Evolutionary conservation across 2,113 vertebrate genomes (phyloP).

Genomic region (Ellobius talpinus): DNA sequence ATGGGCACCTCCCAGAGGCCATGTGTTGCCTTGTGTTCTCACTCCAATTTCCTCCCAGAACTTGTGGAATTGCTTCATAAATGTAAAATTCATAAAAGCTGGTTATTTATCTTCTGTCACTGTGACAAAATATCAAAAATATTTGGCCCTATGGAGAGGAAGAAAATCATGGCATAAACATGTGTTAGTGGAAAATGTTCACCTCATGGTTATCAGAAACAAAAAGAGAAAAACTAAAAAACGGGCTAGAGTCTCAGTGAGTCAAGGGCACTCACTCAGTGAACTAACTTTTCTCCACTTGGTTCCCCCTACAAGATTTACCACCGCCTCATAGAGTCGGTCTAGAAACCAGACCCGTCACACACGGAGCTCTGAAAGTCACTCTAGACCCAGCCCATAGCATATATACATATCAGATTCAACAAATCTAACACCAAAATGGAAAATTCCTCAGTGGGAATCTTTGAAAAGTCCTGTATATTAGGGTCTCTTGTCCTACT

Average conservation of each 20-base stretch:
- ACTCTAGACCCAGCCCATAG: background rate
- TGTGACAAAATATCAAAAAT: background rate
- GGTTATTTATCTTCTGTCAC: background rate
- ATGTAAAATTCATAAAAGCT: background rate
- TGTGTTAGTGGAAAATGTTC: background rate
- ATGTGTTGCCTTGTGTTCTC: background rate
- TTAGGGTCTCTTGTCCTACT: background rate
- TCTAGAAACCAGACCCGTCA: background rate
- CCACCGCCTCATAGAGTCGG: too few relatives aligned
- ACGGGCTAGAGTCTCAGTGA: background rate
- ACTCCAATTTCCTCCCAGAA: background rate
- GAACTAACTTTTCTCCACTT: background rate
- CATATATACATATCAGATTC: background rate
- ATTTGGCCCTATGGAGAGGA: background rate
- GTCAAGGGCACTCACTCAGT: background rate
- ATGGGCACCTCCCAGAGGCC: background rate
- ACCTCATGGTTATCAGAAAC: background rate
- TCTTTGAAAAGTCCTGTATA: background rate
- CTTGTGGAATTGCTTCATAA: background rate
- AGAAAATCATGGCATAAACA: background rate
- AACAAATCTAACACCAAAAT: background rate
- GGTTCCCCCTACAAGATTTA: background rate
- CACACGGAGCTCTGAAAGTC: background rate
- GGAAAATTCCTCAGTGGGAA: background rate
- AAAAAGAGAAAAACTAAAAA: background rate